Evolutionary conservation across 2,113 vertebrate species (phyloP).

Genomic region (Melospiza georgiana): DNA sequence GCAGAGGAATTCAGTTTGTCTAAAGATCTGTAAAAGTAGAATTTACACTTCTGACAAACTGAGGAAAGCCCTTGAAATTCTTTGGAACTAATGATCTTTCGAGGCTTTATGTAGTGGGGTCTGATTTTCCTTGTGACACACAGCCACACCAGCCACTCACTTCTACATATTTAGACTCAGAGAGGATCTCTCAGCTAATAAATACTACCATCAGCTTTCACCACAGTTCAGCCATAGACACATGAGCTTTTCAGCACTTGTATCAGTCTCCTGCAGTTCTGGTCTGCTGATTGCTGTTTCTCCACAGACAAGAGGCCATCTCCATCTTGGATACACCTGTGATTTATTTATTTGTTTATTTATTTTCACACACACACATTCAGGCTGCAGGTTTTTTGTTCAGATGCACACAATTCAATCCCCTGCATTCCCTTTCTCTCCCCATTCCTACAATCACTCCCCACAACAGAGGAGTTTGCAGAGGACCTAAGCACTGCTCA

Average conservation of each 20-base stretch:
- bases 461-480: neutral
- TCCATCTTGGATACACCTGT: neutral
- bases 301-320: conserved; percentile 8
- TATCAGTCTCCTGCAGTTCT: conserved; percentile 45
- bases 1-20: neutral
- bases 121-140: neutral
- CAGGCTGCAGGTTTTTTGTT: neutral
- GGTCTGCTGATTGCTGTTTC: conserved; percentile 54
- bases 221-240: conserved; percentile 5
- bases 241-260: conserved; percentile 69
- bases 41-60: neutral
- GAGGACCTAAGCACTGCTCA: neutral
- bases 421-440: neutral
- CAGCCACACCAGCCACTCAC: neutral
- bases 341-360: neutral
- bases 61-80: conserved; percentile 2
- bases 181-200: conserved; percentile 51
- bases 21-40: neutral
- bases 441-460: neutral
- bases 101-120: neutral
- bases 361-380: neutral
- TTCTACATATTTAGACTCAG: conserved; percentile 16
- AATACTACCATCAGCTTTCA: conserved; percentile 58
- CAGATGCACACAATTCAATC: neutral
- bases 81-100: neutral